A percentile compares a stretch with the other conserved stretches of the same genome.
These are phyloP conservation scores for Halisarca cf. caerulea DNA, from an alignment of 37 sponge, comb jelly and placozoan genomes.

Conservation along the genomic window DNA sequence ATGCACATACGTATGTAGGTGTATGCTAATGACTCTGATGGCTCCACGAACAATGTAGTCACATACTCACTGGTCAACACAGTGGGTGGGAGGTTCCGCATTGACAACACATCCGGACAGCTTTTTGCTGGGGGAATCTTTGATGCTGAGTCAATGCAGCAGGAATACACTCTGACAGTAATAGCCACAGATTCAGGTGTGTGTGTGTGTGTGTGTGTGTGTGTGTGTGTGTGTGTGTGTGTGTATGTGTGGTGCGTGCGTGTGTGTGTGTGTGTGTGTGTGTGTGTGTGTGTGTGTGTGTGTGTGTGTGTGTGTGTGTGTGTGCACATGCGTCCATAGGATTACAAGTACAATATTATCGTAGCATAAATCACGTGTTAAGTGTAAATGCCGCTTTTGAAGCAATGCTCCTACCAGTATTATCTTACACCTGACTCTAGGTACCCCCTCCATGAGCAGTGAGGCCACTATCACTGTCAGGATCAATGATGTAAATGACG, in stretches of 20 bases:
- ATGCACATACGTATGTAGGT: background rate
- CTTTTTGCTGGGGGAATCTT: conserved; percentile 19
- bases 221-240: background rate
- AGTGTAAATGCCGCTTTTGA: background rate
- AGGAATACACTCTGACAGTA: conserved; percentile 37
- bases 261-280: too few relatives aligned
- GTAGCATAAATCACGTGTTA: too few relatives aligned
- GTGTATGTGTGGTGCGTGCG: too few relatives aligned
- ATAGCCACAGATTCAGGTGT: conserved; percentile 39
- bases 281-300: background rate
- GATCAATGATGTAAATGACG: conserved; percentile 69
- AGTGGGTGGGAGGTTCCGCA: conserved; percentile 11
- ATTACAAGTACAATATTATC: background rate
- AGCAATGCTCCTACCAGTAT: background rate
- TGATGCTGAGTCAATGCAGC: conserved; percentile 28
- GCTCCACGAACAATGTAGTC: conserved; percentile 8
- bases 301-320: background rate
- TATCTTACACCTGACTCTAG: background rate
- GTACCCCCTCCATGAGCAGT: conserved; percentile 6
- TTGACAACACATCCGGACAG: conserved; percentile 14
- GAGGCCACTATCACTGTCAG: conserved; percentile 19
- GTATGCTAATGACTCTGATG: conserved; percentile 22
- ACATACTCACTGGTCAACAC: background rate
- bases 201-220: too few relatives aligned
- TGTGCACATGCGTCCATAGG: background rate